Evolutionary conservation across 2,113 vertebrate genomes (phyloP).

Genomic region (Dicerorhinus sumatrensis): DNA sequence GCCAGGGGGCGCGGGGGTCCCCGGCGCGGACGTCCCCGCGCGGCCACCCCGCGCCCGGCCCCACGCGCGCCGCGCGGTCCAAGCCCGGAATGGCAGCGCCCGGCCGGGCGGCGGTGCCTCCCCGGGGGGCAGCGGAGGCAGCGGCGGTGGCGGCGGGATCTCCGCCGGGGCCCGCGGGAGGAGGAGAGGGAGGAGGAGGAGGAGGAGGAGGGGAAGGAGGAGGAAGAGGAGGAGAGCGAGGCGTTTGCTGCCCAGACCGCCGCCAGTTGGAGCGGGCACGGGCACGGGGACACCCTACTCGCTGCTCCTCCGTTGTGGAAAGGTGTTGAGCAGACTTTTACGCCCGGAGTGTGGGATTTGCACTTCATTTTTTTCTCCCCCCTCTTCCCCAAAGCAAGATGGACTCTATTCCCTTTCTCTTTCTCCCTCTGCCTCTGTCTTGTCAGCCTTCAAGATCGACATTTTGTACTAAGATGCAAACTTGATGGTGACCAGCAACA

Average conservation of each 20-base stretch:
- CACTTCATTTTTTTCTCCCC: slow-evolving; percentile 87
- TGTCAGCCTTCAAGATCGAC: slow-evolving; percentile 94
- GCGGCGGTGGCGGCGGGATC: slow-evolving; percentile 86
- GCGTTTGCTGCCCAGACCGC: slow-evolving; percentile 81
- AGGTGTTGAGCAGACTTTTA: slow-evolving; percentile 91
- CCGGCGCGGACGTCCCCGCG: slow-evolving; percentile 56
- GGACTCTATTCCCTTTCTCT: slow-evolving; percentile 93
- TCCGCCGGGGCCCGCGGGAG: slow-evolving; percentile 85
- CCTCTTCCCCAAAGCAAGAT: slow-evolving; percentile 95
- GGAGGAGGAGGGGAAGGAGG: slow-evolving; percentile 55
- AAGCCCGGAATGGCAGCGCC: slow-evolving; percentile 80
- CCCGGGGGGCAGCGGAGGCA: slow-evolving; percentile 81
- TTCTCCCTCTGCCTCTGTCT: slow-evolving; percentile 90
- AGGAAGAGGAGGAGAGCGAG: slow-evolving; percentile 83
- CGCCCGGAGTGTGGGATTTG: slow-evolving; percentile 90
- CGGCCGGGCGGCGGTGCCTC: slow-evolving; percentile 81
- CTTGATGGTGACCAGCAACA: slow-evolving; percentile 86
- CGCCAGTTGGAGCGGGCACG: slow-evolving; percentile 83
- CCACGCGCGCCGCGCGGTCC: slow-evolving; percentile 76
- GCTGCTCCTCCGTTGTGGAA: slow-evolving; percentile 77
- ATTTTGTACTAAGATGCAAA: slow-evolving; percentile 95
- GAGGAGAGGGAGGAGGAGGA: slow-evolving; percentile 75
- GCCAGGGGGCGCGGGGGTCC: slow-evolving; percentile 66
- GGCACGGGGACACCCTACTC: slow-evolving; percentile 78
- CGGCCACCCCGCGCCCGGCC: slow-evolving; percentile 51